Percentiles rank a stretch among this genome's conserved stretches.
Evolutionary conservation across 2,797 vertebrate species (phyloP).

Genomic region (Microctenopoma steveboyesi): DNA sequence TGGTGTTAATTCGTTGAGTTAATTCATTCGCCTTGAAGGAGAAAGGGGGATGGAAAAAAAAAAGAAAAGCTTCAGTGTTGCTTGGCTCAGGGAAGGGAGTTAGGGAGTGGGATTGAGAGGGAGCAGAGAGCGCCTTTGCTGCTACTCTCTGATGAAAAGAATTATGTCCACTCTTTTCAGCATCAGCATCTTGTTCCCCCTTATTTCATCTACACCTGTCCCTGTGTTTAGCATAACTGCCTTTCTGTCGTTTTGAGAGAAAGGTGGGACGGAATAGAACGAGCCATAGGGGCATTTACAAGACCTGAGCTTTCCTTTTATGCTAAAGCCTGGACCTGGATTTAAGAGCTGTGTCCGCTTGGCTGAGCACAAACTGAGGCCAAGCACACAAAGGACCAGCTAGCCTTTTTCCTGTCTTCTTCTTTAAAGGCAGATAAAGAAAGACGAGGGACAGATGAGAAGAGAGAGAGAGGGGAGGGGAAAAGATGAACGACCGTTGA

Average conservation of each 20-base stretch:
- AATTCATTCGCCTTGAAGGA: conserved; percentile 72
- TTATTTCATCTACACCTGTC: conserved; percentile 34
- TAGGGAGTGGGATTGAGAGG: conserved; percentile 39
- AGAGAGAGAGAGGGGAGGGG: conserved; percentile 44
- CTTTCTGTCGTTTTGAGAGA: conserved; percentile 58
- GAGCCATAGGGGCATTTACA: conserved; percentile 65
- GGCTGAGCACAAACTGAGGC: conserved; percentile 77
- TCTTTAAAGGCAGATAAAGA: conserved; percentile 74
- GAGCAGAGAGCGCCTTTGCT: conserved; percentile 47
- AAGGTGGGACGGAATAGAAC: conserved; percentile 65
- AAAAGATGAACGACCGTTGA: conserved; percentile 47
- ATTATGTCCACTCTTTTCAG: conserved; percentile 61
- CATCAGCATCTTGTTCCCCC: conserved; percentile 45
- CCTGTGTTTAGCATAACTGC: conserved; percentile 63
- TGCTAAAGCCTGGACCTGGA: conserved; percentile 66
- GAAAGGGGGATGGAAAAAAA: conserved; percentile 32
- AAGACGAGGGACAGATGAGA: conserved; percentile 75
- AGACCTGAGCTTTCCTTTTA: conserved; percentile 73
- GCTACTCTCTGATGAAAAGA: conserved; percentile 59
- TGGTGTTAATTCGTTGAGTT: conserved; percentile 79
- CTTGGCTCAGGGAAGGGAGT: conserved; percentile 67
- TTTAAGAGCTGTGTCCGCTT: conserved; percentile 76
- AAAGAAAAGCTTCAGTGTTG: conserved; percentile 57
- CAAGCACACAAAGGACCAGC: conserved; percentile 67
- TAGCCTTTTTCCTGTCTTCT: conserved; percentile 72